phyloP scores from a whole-genome alignment of 2,797 vertebrate genomes.

The Clarias laeviceps region DNA sequence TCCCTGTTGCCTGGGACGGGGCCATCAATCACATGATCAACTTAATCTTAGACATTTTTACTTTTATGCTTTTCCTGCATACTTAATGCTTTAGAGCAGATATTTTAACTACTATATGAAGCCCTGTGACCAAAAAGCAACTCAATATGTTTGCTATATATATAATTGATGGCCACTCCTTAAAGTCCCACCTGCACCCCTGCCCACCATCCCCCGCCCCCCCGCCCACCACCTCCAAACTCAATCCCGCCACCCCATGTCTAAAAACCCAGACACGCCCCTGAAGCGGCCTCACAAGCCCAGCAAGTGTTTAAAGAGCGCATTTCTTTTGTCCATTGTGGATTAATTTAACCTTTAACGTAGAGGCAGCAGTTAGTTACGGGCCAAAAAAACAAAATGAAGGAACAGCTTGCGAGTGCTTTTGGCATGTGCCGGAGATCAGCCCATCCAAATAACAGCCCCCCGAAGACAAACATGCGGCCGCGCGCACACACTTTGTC shows the following conservation, averaged over 20 bases:
- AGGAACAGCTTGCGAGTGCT: conserved; percentile 54
- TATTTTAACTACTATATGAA: not conserved
- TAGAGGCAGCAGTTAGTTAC: conserved; percentile 36
- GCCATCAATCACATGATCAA: not conserved
- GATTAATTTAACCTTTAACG: conserved; percentile 43
- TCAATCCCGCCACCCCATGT: not conserved
- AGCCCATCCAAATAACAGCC: conserved; percentile 53
- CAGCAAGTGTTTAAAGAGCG: conserved; percentile 13
- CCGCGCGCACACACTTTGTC: conserved; percentile 42
- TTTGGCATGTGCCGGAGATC: conserved; percentile 52
- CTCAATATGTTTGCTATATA: not conserved
- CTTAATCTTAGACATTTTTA: not conserved
- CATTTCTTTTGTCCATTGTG: conserved; percentile 30
- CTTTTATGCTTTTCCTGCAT: not conserved
- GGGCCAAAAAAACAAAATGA: conserved; percentile 33
- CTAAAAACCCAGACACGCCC: conserved; percentile 6
- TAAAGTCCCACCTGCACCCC: not conserved
- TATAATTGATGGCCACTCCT: not conserved
- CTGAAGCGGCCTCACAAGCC: conserved; percentile 4
- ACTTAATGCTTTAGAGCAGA: not conserved
- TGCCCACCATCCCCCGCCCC: not conserved
- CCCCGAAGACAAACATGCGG: conserved; percentile 44
- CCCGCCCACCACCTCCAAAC: not conserved
- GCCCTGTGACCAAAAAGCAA: not conserved
- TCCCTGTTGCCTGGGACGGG: not conserved